These are phyloP conservation scores for Ophraella communa DNA, from an alignment of 2,888 invertebrate genomes.

Conservation along the genomic window DNA sequence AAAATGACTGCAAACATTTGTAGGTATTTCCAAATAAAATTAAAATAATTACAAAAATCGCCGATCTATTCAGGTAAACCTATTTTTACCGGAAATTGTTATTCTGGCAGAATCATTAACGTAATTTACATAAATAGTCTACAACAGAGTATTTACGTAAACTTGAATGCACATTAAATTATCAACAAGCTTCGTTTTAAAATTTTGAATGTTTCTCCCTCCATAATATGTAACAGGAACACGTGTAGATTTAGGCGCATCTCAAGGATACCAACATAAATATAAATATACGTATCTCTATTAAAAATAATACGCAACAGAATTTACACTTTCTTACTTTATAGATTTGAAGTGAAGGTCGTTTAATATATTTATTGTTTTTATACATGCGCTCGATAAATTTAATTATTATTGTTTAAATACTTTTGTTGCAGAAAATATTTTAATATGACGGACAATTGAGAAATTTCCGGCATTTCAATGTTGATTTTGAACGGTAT, in stretches of 20 bases:
- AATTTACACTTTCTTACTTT: conserved; percentile 3
- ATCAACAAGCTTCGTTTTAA: not conserved
- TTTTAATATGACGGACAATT: not conserved
- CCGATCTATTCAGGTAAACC: not conserved
- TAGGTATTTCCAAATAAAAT: not conserved
- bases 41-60: not conserved
- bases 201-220: conserved; percentile 1
- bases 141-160: not conserved
- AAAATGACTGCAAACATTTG: too few relatives aligned
- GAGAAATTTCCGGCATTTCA: not conserved
- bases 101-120: not conserved
- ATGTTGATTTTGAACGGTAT: too few relatives aligned
- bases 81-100: not conserved
- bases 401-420: not conserved
- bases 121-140: conserved; percentile 8
- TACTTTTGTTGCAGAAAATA: too few relatives aligned
- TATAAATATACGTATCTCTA: conserved; percentile 12
- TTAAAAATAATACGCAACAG: conserved; percentile 17
- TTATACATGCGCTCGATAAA: not conserved
- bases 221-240: not conserved
- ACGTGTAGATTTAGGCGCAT: conserved; percentile 10
- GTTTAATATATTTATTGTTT: not conserved
- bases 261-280: conserved; percentile 16
- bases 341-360: conserved; percentile 4
- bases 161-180: not conserved